phyloP scores from a whole-genome alignment of 2,797 vertebrate genomes.

The Caiman crocodilus region DNA sequence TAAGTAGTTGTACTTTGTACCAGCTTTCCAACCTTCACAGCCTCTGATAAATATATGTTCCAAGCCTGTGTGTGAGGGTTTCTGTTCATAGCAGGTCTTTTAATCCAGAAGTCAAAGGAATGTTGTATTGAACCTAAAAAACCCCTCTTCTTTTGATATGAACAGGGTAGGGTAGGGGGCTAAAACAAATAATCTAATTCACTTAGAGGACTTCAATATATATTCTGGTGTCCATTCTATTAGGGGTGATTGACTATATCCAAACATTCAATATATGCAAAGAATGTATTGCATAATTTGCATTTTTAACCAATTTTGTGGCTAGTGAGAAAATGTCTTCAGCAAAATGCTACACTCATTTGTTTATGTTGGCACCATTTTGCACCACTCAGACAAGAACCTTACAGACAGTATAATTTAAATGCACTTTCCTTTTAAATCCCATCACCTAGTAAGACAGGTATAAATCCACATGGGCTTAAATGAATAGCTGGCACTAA shows the following conservation, averaged over 20 bases:
- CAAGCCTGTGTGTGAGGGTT: neutral
- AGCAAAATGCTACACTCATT: conserved; percentile 29
- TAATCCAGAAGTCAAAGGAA: neutral
- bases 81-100: neutral
- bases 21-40: neutral
- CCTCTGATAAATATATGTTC: neutral
- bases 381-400: neutral
- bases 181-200: neutral
- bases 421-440: neutral
- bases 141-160: neutral
- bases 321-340: conserved; percentile 1
- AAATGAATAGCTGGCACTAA: conserved; percentile 46
- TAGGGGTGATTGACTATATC: neutral
- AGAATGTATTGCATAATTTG: neutral
- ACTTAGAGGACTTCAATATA: neutral
- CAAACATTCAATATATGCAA: neutral
- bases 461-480: conserved; percentile 34
- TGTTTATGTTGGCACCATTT: conserved; percentile 16
- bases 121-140: neutral
- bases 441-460: conserved; percentile 43
- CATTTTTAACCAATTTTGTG: neutral
- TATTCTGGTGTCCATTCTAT: neutral
- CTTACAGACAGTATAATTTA: neutral
- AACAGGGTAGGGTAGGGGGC: neutral
- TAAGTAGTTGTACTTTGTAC: too few relatives aligned